phyloP scores from a whole-genome alignment of 2,113 vertebrate species.

The Brachyhypopomus occidentalis region DNA sequence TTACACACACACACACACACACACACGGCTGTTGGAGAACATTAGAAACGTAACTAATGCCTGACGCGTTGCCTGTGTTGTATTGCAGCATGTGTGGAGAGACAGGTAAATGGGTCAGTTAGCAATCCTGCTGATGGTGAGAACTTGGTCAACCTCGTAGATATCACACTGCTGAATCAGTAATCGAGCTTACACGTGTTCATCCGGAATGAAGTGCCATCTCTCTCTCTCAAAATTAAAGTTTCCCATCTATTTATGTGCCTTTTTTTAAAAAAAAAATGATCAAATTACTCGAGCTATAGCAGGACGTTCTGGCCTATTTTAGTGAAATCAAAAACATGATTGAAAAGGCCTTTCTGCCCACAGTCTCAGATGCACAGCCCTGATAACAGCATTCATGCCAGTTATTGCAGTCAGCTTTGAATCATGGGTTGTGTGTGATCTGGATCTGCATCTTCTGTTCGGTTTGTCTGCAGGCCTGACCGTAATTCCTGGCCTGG shows the following conservation, averaged over 20 bases:
- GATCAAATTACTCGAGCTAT: no score
- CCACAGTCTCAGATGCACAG: background rate
- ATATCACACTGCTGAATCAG: background rate
- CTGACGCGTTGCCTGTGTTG: slow-evolving; percentile 12
- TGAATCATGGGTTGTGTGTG: background rate
- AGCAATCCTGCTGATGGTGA: slow-evolving; percentile 44
- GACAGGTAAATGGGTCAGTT: slow-evolving; percentile 26
- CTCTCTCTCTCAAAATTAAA: no score
- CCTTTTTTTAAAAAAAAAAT: no score
- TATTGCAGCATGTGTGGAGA: slow-evolving; percentile 39
- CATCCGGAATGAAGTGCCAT: background rate
- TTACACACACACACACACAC: background rate
- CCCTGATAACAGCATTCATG: background rate
- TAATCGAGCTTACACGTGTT: background rate
- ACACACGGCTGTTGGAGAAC: background rate
- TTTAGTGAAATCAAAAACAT: background rate
- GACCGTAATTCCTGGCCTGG: slow-evolving; percentile 45
- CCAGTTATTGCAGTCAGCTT: no score
- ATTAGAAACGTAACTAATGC: background rate
- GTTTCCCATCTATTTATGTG: no score
- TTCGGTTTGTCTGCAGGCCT: slow-evolving; percentile 38
- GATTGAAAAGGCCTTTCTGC: background rate
- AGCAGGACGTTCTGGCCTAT: background rate
- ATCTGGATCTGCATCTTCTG: background rate
- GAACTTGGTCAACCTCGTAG: background rate